phyloP scores from a whole-genome alignment of 2,113 vertebrate species.

The Elanus axillaris region DNA sequence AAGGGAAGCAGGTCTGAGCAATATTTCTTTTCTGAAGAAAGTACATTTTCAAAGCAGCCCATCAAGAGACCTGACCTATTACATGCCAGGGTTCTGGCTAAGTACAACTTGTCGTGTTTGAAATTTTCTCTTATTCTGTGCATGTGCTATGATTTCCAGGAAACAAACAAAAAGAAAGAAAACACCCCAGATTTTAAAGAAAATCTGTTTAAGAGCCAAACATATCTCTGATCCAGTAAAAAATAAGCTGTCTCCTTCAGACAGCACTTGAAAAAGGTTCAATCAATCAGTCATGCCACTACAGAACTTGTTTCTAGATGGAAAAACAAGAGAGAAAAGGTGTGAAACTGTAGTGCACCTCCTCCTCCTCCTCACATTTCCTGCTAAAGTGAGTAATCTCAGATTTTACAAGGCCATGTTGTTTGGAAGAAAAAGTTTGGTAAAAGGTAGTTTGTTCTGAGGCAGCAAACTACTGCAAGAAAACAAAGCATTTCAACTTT shows the following conservation, averaged over 20 bases:
- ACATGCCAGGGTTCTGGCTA: not conserved
- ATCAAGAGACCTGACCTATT: not conserved
- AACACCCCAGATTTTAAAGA: not conserved
- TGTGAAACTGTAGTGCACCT: constrained; percentile 30
- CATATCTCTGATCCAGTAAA: not conserved
- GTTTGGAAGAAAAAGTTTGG: constrained; percentile 1
- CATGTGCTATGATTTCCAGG: not conserved
- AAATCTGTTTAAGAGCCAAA: constrained; percentile 23
- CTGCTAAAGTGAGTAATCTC: constrained; percentile 48
- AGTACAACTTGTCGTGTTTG: not conserved
- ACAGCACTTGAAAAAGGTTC: constrained; percentile 35
- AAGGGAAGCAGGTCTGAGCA: not conserved
- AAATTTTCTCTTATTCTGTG: not conserved
- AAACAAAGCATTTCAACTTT: not conserved
- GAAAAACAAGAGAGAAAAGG: constrained; percentile 46
- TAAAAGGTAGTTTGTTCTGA: not conserved
- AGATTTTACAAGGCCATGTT: constrained; percentile 29
- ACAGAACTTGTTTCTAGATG: constrained; percentile 35
- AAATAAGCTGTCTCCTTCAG: constrained; percentile 25
- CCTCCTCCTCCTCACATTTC: constrained; percentile 48
- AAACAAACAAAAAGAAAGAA: constrained; percentile 24
- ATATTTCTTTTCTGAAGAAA: not conserved
- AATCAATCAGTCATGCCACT: constrained; percentile 12
- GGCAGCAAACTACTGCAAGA: not conserved
- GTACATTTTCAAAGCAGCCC: not conserved